phyloP scores from a whole-genome alignment of 2,797 vertebrate genomes.

The Sardinella longiceps region DNA sequence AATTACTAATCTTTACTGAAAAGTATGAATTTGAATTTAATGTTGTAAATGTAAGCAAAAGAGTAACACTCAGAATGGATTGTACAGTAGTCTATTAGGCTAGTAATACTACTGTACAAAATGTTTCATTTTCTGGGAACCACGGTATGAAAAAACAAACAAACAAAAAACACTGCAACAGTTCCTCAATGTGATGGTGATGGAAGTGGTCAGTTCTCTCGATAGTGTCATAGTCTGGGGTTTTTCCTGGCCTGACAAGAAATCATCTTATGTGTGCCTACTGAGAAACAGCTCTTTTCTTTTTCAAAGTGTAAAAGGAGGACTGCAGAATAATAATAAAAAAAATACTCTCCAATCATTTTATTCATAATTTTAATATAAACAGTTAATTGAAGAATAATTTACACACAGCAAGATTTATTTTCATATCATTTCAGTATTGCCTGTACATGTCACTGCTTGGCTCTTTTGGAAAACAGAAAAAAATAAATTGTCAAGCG shows the following conservation, averaged over 20 bases:
- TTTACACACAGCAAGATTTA: slow-evolving; percentile 91
- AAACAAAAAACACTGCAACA: neutral
- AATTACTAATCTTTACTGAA: no score
- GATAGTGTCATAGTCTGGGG: neutral
- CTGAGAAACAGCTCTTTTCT: neutral
- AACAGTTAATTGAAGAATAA: slow-evolving; percentile 96
- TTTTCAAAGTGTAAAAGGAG: neutral
- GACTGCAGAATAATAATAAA: slow-evolving; percentile 16
- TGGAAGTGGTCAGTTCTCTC: neutral
- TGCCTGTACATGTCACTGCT: slow-evolving; percentile 89
- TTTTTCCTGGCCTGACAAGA: neutral
- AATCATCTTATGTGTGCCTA: neutral
- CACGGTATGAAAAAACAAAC: neutral
- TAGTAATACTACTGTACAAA: neutral
- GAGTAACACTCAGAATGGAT: no score
- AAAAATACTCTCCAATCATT: slow-evolving; percentile 75
- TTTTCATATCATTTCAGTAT: slow-evolving; percentile 84
- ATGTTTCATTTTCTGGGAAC: neutral
- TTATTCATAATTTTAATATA: slow-evolving; percentile 98
- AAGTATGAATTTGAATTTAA: no score
- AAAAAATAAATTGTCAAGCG: slow-evolving; percentile 85
- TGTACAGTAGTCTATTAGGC: no score
- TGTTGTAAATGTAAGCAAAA: no score
- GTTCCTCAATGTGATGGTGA: neutral
- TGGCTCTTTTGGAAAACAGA: slow-evolving; percentile 90